These are phyloP conservation scores for Passerina amoena DNA, from an alignment of 2,113 vertebrate genomes.

Conservation along the genomic window DNA sequence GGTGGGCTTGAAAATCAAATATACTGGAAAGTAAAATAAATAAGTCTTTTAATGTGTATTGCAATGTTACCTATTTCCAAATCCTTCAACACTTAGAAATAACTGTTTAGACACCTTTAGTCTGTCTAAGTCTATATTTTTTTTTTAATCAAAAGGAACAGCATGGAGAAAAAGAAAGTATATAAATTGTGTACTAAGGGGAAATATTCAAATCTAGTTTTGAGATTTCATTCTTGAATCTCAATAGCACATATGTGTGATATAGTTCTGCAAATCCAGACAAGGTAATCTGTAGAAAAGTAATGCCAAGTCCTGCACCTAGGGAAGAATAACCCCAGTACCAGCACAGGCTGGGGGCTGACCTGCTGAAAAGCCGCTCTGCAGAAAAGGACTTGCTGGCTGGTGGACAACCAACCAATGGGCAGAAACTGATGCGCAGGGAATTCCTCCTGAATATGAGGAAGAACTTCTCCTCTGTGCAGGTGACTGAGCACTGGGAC, in stretches of 20 bases:
- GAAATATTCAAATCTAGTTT: not conserved
- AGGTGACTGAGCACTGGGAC: not conserved
- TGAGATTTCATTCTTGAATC: not conserved
- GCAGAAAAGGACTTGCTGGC: not conserved
- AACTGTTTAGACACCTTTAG: not conserved
- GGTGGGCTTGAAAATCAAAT: not conserved
- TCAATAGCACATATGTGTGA: not conserved
- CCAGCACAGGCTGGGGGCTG: not conserved
- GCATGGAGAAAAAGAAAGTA: rapidly evolving
- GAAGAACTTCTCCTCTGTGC: not conserved
- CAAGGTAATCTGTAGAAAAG: not conserved
- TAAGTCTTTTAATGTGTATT: not conserved
- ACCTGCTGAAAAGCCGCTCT: not conserved
- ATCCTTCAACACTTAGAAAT: not conserved
- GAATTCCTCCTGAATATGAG: not conserved
- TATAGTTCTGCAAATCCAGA: not conserved
- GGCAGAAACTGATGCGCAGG: not conserved
- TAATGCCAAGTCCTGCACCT: not conserved
- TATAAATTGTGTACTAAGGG: not conserved
- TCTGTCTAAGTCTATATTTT: not conserved
- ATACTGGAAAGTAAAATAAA: not conserved
- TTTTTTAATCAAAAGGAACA: not conserved
- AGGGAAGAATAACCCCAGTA: not conserved
- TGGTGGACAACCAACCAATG: not conserved
- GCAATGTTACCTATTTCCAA: not conserved